Percentiles rank a stretch among this genome's conserved stretches.
Conservation (phyloP, 2,888 invertebrate species). For the Lasioglossum lativentre region DNA sequence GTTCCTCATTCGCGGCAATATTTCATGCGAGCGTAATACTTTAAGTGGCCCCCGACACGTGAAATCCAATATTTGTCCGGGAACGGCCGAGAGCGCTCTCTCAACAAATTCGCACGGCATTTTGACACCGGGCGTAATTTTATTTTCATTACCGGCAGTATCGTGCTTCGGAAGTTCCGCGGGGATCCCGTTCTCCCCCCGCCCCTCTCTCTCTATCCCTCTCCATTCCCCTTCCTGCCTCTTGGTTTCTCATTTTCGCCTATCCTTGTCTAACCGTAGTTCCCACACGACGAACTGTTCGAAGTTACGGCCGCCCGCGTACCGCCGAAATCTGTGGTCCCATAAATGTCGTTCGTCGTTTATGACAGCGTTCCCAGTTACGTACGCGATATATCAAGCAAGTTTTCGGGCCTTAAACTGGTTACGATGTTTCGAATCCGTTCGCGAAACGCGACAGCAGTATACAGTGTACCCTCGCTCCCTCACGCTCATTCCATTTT, state of each 20-base stretch:
- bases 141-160: constrained; percentile 50
- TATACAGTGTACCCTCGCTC: neutral
- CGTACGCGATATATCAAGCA: constrained; percentile 40
- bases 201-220: neutral
- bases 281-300: constrained; percentile 22
- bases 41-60: constrained; percentile 44
- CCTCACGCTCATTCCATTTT: neutral
- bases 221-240: neutral
- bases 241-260: neutral
- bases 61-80: constrained; percentile 53
- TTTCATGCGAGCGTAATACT: constrained; percentile 50
- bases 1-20: constrained; percentile 23
- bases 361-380: constrained; percentile 57
- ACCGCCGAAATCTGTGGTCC: constrained; percentile 55
- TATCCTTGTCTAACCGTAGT: neutral
- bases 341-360: constrained; percentile 70
- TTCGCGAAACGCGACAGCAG: neutral
- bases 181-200: neutral
- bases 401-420: constrained; percentile 49
- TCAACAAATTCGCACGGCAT: constrained; percentile 37
- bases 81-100: constrained; percentile 20
- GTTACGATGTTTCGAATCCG: constrained; percentile 27
- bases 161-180: constrained; percentile 32
- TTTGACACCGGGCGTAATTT: constrained; percentile 53
- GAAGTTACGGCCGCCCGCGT: constrained; percentile 32